Percentiles rank a stretch among this genome's conserved stretches.
Evolutionary conservation across 2,888 invertebrate genomes (phyloP).

Genomic region (Patella ulyssiponensis): DNA sequence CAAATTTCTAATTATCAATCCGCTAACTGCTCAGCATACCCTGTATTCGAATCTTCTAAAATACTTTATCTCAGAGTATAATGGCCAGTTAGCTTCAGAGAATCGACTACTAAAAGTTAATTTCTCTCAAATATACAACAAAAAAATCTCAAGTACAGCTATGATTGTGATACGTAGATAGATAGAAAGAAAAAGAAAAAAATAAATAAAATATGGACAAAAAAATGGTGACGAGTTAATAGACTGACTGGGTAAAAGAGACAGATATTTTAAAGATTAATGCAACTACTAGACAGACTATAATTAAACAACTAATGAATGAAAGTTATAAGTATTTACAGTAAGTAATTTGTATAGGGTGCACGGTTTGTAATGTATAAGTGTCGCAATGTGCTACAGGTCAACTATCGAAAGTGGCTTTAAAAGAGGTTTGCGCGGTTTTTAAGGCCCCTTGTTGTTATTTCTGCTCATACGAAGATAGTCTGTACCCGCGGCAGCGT

Average conservation of each 20-base stretch:
- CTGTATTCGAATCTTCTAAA: neutral
- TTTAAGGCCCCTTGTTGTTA: conserved; percentile 63
- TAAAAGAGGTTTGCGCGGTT: conserved; percentile 28
- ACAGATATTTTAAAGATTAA: too few species aligned
- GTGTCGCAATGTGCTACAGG: neutral
- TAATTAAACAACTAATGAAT: too few species aligned
- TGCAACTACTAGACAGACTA: too few species aligned
- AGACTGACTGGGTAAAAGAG: too few species aligned
- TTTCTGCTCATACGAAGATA: conserved; percentile 45
- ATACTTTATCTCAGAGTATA: neutral
- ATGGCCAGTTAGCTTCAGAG: conserved; percentile 1
- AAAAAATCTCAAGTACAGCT: neutral
- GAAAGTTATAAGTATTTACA: too few species aligned
- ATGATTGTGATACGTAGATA: neutral
- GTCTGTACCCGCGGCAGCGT: conserved; percentile 45
- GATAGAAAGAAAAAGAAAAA: neutral
- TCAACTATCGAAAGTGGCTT: neutral
- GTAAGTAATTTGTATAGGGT: too few species aligned
- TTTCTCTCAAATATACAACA: neutral
- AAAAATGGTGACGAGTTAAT: too few species aligned
- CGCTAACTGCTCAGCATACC: neutral
- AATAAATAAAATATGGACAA: neutral
- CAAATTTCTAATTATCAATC: neutral
- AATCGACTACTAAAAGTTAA: neutral
- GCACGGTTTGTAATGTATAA: too few species aligned